Evolutionary conservation across 2,113 vertebrate species (phyloP), one percentile per base, ranked within the genome.

Genomic region (Tenrec ecaudatus): DNA sequence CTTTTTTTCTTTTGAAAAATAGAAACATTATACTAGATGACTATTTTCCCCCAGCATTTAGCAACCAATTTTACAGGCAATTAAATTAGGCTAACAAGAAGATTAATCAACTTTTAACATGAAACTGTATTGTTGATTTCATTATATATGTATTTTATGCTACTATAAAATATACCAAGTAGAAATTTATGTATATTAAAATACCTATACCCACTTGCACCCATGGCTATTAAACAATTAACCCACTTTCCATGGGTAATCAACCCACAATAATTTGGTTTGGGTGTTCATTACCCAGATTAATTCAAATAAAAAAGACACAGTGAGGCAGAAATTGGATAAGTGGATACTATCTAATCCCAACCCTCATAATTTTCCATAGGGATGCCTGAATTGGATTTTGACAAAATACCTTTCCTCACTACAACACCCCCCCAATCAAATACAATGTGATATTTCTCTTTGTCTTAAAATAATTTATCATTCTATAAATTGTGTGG

Each of bases 141-240:
- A 96, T 64, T 95, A 60, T 94, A 92, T 91, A 93, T 92, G 31
- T 88, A 86, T 94, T 86, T 97, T 97, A 92, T 96, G 94, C 71
- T 94, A 87, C 80, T 94, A 91, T 89, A 95, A 97, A 97, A 97
- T 96, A 96, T 27, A 40, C 95, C 95, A 96, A 88, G 57, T 96
- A 91, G 77, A 96, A 91, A 96, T 88, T 87, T 97, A 92, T 69
- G 69, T 96, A 95, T 89, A 95, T 93, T 97, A 97, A 97, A 97
- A 97, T 96, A 97, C 88, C 68, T 96, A 94, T 95, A 96, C 79
- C 20, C 78, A 93, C 94, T 97, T 97, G 80, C 90, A 97, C 92
- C 92, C 97, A 86, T 96, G 92, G 80, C 96, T 97, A 93, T 97
- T 97, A 97, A 96, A 97, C 95, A 98, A 96, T 98, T 98, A 98